These are phyloP conservation scores for Tragelaphus buxtoni DNA, from an alignment of 2,113 vertebrate species.

Conservation along the genomic window DNA sequence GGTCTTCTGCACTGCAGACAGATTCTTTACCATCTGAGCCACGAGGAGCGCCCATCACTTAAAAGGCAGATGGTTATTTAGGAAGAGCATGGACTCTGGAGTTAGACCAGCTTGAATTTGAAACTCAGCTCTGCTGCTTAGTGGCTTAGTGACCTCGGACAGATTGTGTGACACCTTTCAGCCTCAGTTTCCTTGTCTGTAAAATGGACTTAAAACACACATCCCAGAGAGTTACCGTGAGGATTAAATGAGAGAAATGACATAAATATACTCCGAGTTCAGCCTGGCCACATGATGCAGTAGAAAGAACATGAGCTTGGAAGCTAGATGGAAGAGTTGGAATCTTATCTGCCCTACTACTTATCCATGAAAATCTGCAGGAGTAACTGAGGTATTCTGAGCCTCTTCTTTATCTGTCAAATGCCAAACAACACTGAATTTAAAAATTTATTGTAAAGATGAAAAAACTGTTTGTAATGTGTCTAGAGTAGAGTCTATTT, in stretches of 20 bases:
- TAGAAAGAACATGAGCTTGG: neutral
- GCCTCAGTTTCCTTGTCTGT: neutral
- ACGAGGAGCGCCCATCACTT: neutral
- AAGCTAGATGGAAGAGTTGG: neutral
- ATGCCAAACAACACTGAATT: neutral
- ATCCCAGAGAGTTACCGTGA: neutral
- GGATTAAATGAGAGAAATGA: neutral
- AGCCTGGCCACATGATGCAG: neutral
- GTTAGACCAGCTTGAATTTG: neutral
- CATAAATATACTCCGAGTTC: accelerated
- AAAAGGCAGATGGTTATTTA: neutral
- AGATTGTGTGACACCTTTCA: neutral
- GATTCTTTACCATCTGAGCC: neutral
- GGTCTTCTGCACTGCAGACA: neutral
- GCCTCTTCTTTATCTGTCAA: neutral
- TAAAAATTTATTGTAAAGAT: neutral
- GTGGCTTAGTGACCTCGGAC: neutral
- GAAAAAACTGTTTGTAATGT: neutral
- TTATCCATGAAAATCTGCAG: neutral
- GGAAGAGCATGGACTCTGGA: neutral
- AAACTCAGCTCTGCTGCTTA: neutral
- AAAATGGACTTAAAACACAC: neutral
- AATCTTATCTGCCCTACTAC: neutral
- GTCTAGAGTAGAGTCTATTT: neutral
- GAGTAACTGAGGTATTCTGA: neutral